Evolutionary conservation across 2,797 vertebrate genomes (phyloP).

Genomic region (Microctenopoma lineatum): DNA sequence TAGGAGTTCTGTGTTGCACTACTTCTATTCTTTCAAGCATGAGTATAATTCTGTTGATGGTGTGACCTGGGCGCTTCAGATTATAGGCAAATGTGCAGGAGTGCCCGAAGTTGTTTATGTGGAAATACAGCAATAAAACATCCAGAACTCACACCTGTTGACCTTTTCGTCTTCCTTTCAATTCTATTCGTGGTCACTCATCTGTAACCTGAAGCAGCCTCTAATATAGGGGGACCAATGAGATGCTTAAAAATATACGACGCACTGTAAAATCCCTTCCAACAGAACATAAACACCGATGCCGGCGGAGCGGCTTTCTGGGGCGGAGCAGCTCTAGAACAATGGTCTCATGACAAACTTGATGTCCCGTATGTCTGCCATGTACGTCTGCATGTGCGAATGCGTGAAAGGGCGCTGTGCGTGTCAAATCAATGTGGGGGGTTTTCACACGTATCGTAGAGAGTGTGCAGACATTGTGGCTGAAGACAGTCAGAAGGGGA

Average conservation of each 20-base stretch:
- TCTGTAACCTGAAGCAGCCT: slow-evolving; percentile 58
- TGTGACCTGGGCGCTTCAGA: neutral
- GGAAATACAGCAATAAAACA: slow-evolving; percentile 34
- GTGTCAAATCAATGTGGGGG: slow-evolving; percentile 10
- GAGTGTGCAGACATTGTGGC: slow-evolving; percentile 14
- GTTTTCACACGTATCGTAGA: slow-evolving; percentile 1
- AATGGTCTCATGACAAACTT: slow-evolving; percentile 53
- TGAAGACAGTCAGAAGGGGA: slow-evolving; percentile 3
- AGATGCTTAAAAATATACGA: slow-evolving; percentile 61
- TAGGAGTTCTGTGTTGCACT: neutral
- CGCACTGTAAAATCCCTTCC: slow-evolving; percentile 59
- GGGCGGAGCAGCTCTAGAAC: slow-evolving; percentile 63
- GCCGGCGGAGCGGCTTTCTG: slow-evolving; percentile 44
- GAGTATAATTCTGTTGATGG: neutral
- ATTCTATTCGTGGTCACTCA: slow-evolving; percentile 58
- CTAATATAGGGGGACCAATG: slow-evolving; percentile 53
- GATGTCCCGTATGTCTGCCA: slow-evolving; percentile 49
- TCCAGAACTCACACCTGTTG: slow-evolving; percentile 43
- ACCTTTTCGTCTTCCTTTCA: slow-evolving; percentile 50
- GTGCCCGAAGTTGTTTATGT: slow-evolving; percentile 7
- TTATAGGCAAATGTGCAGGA: neutral
- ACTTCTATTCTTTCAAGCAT: neutral
- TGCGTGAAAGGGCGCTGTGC: slow-evolving; percentile 4
- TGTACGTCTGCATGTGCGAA: neutral
- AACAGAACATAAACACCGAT: slow-evolving; percentile 70